Base-by-base conservation (phyloP, 1,140 invertebrate genomes). In the Musca vetustissima region DNA sequence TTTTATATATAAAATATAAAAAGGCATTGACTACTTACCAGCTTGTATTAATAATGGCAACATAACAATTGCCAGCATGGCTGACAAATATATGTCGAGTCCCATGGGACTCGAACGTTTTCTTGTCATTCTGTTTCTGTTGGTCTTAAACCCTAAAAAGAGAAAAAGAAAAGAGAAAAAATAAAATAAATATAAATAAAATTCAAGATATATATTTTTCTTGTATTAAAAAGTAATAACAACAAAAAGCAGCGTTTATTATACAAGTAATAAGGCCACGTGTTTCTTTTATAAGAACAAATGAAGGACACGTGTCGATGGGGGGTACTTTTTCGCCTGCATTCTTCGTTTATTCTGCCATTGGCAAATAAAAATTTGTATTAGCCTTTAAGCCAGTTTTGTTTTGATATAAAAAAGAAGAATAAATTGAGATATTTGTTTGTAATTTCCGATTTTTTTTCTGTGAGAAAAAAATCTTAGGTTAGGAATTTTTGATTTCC, bases 81-180 rank as follows among this genome's bases (percentile, higher is more conserved):
- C 59, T 68, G 73, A 70, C 53, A 75, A 69, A 73, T 79, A 72
- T 75, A 78, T 74, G 74, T 81, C 78, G 79, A 81, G 79, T 80
- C 79, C 79, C 76, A 78, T 66, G 64, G 78, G 79, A 81, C 79
- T 81, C 79, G 78, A 81, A 80, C 78, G 78, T 76, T 78, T 81
- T 71, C 79, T 79, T 73, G 79, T 81, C 79, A 81, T 79, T 67
- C 75, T 79, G 76, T 74, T 61, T 47, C 36, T 61, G 49, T 19
- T 52, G 49, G 19, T 19, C 21, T 52, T 52, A 19, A 49, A 73
- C 74, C 74, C 78, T 80, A 80, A 78, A 69, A 57, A 68, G 7
- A 69, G 25, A 69, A 68, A 69, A 25, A 36, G 15, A 55, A 59
- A 66, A 66, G 15, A 64, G 22, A 64, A 25, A 50, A 64, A 67